Conservation (phyloP, 1,140 invertebrate species). For the Harlomillsia oculata region DNA sequence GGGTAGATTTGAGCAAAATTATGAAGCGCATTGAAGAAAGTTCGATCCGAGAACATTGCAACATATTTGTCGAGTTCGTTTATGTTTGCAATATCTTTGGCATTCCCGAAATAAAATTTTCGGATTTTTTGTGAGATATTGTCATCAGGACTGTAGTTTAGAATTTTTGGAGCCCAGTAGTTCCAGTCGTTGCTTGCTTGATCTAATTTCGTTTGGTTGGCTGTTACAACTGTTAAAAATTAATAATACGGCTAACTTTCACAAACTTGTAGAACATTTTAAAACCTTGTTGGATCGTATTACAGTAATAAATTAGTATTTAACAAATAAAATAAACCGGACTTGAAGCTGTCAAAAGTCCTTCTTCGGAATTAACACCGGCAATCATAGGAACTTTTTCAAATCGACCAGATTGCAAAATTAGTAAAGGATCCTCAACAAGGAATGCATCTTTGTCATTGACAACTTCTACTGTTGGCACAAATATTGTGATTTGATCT, state of each 20-base stretch:
- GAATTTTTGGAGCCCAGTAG: background rate
- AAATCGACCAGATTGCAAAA: slow-evolving; percentile 39
- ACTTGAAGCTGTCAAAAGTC: slow-evolving; percentile 42
- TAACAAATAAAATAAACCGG: too few relatives aligned
- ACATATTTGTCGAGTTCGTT: slow-evolving; percentile 12
- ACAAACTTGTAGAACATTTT: too few relatives aligned
- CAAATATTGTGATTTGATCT: slow-evolving; percentile 16
- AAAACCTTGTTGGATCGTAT: too few relatives aligned
- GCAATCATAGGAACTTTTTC: slow-evolving; percentile 50
- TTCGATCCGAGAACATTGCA: slow-evolving; percentile 23
- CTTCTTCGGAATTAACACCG: slow-evolving; percentile 53
- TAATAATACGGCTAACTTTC: too few relatives aligned
- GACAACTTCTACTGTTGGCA: slow-evolving; percentile 12
- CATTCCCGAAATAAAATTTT: slow-evolving; percentile 16
- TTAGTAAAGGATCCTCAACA: slow-evolving; percentile 37
- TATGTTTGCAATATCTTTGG: background rate
- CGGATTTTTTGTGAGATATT: slow-evolving; percentile 6
- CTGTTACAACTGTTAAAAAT: background rate
- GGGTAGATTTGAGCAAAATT: slow-evolving; percentile 11
- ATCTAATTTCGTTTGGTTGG: slow-evolving; percentile 1
- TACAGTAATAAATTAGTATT: too few relatives aligned
- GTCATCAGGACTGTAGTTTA: slow-evolving; percentile 4
- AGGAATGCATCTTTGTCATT: slow-evolving; percentile 40
- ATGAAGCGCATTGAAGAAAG: slow-evolving; percentile 16
- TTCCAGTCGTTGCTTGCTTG: slow-evolving; percentile 6